Conservation (phyloP, 2,797 vertebrate genomes). For the Trachops cirrhosus region DNA sequence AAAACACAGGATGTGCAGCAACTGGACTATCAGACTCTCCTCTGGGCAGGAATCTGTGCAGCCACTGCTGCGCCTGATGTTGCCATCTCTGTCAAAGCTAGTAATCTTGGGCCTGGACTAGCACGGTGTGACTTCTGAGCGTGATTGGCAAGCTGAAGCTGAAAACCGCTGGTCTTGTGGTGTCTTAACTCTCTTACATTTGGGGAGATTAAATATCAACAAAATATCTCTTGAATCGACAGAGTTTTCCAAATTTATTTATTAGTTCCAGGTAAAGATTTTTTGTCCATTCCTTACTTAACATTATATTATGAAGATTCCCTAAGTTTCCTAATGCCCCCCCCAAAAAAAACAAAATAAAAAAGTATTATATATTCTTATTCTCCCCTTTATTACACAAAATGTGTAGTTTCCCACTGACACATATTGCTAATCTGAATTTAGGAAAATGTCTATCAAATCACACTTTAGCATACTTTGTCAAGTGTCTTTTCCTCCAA, state of each 20-base stretch:
- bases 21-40: not conserved
- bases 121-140: not conserved
- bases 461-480: not conserved
- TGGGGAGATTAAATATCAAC: not conserved
- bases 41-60: not conserved
- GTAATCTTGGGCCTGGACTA: accelerated
- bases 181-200: not conserved
- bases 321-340: not conserved
- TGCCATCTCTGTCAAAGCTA: not conserved
- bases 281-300: not conserved
- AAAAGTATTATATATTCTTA: not conserved
- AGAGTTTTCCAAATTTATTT: not conserved
- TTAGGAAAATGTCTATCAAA: not conserved
- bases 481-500: not conserved
- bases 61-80: no score
- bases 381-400: not conserved
- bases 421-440: not conserved
- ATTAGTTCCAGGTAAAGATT: not conserved
- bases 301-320: not conserved
- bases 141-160: no score
- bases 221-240: not conserved
- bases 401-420: not conserved
- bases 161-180: not conserved
- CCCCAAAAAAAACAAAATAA: not conserved
- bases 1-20: not conserved